Conservation (phyloP, 2,797 vertebrate genomes). For the Manis javanica region DNA sequence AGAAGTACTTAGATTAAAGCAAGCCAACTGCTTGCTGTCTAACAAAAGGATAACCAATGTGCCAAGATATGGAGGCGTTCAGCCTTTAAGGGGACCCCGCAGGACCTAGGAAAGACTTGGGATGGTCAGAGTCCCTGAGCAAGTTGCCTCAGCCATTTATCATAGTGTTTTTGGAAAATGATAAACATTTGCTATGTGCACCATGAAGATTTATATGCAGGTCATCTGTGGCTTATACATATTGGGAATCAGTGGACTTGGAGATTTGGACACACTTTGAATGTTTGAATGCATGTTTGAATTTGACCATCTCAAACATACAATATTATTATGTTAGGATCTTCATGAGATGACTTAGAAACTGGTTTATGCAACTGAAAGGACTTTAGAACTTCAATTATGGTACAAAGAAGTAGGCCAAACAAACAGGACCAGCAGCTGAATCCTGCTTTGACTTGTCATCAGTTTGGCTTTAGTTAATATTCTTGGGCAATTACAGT, state of each 20-base stretch:
- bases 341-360: background rate
- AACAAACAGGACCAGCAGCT: background rate
- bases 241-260: background rate
- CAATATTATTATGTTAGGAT: background rate
- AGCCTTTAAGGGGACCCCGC: background rate
- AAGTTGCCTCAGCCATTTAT: background rate
- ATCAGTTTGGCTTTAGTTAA: constrained; percentile 28
- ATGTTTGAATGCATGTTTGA: no score
- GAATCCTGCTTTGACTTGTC: background rate
- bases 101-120: background rate
- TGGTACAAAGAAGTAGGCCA: background rate
- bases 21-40: background rate
- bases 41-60: background rate
- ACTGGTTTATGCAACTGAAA: background rate
- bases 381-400: background rate
- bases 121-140: background rate
- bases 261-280: background rate
- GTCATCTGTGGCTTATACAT: background rate
- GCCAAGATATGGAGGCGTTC: background rate
- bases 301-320: background rate
- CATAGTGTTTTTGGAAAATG: background rate
- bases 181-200: background rate
- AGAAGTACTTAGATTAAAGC: background rate
- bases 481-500: background rate
- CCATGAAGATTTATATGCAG: background rate